phyloP scores from a whole-genome alignment of 2,113 vertebrate species.

The Lanius ludovicianus region DNA sequence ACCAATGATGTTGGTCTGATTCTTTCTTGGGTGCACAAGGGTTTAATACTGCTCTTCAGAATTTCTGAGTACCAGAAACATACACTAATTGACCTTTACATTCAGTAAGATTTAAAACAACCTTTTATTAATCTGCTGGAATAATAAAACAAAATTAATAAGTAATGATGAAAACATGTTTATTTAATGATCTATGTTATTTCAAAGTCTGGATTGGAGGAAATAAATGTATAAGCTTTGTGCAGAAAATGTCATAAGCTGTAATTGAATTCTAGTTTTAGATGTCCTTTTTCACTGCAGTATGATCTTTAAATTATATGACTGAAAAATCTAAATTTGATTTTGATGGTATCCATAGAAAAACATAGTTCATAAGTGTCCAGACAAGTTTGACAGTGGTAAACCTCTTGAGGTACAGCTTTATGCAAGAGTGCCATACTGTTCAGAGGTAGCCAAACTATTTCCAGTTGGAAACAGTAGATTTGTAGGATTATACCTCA shows the following conservation, averaged over 20 bases:
- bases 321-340: neutral
- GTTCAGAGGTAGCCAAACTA: neutral
- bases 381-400: neutral
- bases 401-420: neutral
- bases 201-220: neutral
- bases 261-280: neutral
- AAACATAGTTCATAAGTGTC: neutral
- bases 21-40: slow-evolving; percentile 5
- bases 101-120: slow-evolving; percentile 21
- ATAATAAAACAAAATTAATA: neutral
- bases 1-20: slow-evolving; percentile 59
- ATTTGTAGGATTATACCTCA: neutral
- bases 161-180: neutral
- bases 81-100: slow-evolving; percentile 30
- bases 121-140: slow-evolving; percentile 15
- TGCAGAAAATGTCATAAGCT: neutral
- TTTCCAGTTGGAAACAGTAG: neutral
- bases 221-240: neutral
- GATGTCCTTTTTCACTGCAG: neutral
- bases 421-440: neutral
- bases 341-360: neutral
- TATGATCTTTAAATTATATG: neutral
- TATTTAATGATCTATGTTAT: neutral
- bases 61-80: slow-evolving; percentile 26
- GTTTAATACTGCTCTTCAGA: slow-evolving; percentile 49